Base-by-base conservation (phyloP, 1,140 invertebrate species). In the Temnothorax nylanderi region DNA sequence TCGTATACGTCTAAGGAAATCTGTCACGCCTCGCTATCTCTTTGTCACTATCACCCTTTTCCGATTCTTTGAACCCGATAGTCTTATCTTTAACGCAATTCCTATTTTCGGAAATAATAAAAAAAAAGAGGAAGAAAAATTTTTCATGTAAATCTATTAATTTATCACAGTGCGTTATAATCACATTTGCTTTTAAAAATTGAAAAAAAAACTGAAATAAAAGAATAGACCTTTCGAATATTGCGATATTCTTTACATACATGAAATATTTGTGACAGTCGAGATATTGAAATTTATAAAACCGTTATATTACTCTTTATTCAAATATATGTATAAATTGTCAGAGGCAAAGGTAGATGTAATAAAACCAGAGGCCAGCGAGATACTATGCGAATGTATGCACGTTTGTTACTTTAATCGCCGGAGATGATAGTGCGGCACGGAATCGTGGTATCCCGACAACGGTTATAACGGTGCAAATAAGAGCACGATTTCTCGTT, bases 401-500 rank as follows among this genome's bases (percentile, higher is more conserved):
- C 37, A 26, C 41, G 62, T 32, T 81, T 41, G 47, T 67, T 41
- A 67, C 34, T 81, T 32, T 54, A 71, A 81, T 81, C 16, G 54
- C 18, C 37, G 54, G 65, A 32, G 37, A 67, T 54, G 34, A 49
- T 80, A 65, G n/a, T 47, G 76, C 11, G 44, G 26, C 41, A 81
- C 65, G 37, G 18, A 54, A 72, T 58, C 49, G 18, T 1, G 69
- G 21, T 72, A 18, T 49, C 18, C 11, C 41, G 54, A 60, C 69
- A 58, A 13, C 21, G 16, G 11, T 44, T 69, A 71, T 13, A 18
- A 49, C 54, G 71, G 44, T 47, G 41, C 41, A 74, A 84, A 74
- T 84, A 84, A 82, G 21, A 84, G 41, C 13, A 37, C 37, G 64
- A 47, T 21, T 81, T 81, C 34, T 72, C 80, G 37, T 72, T 82